These are phyloP conservation scores for Carabus problematicus DNA, from an alignment of 2,888 invertebrate species.

Conservation along the genomic window DNA sequence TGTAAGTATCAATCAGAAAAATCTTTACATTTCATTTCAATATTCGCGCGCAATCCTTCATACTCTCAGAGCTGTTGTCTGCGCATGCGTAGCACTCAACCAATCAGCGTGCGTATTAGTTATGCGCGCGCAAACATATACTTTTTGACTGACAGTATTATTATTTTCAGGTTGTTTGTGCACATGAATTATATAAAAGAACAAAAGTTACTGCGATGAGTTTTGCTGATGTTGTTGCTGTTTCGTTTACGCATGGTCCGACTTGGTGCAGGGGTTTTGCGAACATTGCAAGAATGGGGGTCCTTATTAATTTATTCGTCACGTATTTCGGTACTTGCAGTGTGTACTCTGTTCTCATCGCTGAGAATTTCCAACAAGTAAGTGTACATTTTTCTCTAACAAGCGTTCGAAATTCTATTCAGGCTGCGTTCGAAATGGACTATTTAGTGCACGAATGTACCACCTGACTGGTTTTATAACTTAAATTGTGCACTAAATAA, in stretches of 20 bases:
- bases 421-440: too few species aligned
- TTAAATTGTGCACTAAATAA: too few species aligned
- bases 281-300: slow-evolving; percentile 71
- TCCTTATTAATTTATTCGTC: slow-evolving; percentile 80
- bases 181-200: slow-evolving; percentile 79
- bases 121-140: too few species aligned
- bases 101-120: not conserved
- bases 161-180: slow-evolving; percentile 75
- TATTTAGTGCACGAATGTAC: not conserved
- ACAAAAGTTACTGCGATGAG: slow-evolving; percentile 77
- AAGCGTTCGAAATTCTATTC: not conserved
- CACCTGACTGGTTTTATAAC: slow-evolving; percentile 7
- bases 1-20: slow-evolving; percentile 64
- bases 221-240: slow-evolving; percentile 86
- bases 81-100: too few species aligned
- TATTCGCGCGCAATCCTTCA: not conserved
- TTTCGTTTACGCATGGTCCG: slow-evolving; percentile 81
- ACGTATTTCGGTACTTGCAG: slow-evolving; percentile 98
- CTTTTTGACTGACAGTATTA: slow-evolving; percentile 5
- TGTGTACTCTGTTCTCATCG: slow-evolving; percentile 94
- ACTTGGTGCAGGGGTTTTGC: slow-evolving; percentile 70
- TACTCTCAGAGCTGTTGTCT: too few species aligned
- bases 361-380: slow-evolving; percentile 80
- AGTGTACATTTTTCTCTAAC: slow-evolving; percentile 23
- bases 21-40: not conserved